Percentiles rank a stretch among this genome's conserved stretches.
phyloP scores from a whole-genome alignment of 53 echinoderm and acorn worm species.

The Luidia sarsii region DNA sequence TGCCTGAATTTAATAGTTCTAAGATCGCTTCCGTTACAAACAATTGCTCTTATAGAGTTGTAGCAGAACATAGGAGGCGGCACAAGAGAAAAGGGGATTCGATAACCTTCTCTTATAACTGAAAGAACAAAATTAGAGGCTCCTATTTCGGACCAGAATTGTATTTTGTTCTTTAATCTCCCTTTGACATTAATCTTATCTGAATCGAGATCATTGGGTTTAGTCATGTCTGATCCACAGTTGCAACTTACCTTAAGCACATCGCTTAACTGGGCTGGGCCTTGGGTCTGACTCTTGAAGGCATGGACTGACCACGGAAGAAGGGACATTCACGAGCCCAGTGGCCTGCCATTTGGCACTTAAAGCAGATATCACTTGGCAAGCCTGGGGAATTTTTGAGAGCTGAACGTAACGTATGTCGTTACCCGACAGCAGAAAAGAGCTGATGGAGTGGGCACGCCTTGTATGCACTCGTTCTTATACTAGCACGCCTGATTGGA shows the following conservation, averaged over 20 bases:
- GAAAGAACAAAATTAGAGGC: neutral
- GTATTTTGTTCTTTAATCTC: neutral
- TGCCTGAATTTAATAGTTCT: neutral
- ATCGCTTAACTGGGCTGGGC: neutral
- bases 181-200: slow-evolving; percentile 4
- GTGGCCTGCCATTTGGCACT: too few relatives aligned
- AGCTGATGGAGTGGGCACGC: too few relatives aligned
- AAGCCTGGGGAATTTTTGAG: too few relatives aligned
- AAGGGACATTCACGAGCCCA: too few relatives aligned
- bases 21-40: neutral
- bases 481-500: too few relatives aligned
- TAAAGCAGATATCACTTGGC: too few relatives aligned
- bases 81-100: neutral
- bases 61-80: neutral
- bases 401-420: too few relatives aligned
- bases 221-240: neutral
- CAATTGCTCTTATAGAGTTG: neutral
- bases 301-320: too few relatives aligned
- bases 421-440: too few relatives aligned
- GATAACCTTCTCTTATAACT: neutral
- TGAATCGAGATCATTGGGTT: neutral
- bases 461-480: too few relatives aligned
- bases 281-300: neutral
- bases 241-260: neutral
- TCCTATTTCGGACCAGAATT: neutral